Percentiles rank a stretch among this genome's conserved stretches.
These are phyloP conservation scores for Pelobates fuscus DNA, from an alignment of 2,113 vertebrate genomes.

Conservation along the genomic window DNA sequence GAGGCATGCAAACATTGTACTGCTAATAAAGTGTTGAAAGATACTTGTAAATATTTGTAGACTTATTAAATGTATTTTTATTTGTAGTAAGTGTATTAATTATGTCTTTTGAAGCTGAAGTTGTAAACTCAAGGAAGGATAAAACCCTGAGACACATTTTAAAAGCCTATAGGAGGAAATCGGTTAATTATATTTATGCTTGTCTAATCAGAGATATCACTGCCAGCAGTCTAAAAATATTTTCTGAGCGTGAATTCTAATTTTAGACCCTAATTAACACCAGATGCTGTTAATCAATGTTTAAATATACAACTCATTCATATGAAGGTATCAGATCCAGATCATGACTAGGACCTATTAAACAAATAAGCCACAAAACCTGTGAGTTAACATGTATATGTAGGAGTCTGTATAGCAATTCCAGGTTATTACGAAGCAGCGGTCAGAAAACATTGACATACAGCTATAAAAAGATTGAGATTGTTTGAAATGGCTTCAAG, in stretches of 20 bases:
- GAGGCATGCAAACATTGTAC: too few species aligned
- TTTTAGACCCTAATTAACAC: conserved; percentile 32
- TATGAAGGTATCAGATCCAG: conserved; percentile 29
- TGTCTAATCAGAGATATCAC: conserved; percentile 31
- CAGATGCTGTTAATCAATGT: conserved; percentile 32
- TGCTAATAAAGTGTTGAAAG: too few species aligned
- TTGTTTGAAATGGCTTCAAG: background rate
- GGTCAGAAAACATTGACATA: conserved; percentile 16
- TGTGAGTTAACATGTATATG: background rate
- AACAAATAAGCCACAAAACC: background rate
- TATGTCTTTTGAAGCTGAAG: too few species aligned
- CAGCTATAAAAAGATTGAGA: conserved; percentile 5
- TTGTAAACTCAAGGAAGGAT: too few species aligned
- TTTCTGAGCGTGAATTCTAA: conserved; percentile 18
- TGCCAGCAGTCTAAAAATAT: background rate
- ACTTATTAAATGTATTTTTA: too few species aligned
- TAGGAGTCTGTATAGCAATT: background rate
- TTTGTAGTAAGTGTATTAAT: too few species aligned
- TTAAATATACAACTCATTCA: conserved; percentile 17
- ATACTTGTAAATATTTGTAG: too few species aligned
- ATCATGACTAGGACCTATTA: conserved; percentile 5
- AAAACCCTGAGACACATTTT: conserved; percentile 12
- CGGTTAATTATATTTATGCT: conserved; percentile 17
- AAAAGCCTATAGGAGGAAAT: background rate
- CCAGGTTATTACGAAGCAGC: conserved; percentile 20